These are phyloP conservation scores for Archilochus colubris DNA, from an alignment of 2,113 vertebrate species.

Conservation along the genomic window DNA sequence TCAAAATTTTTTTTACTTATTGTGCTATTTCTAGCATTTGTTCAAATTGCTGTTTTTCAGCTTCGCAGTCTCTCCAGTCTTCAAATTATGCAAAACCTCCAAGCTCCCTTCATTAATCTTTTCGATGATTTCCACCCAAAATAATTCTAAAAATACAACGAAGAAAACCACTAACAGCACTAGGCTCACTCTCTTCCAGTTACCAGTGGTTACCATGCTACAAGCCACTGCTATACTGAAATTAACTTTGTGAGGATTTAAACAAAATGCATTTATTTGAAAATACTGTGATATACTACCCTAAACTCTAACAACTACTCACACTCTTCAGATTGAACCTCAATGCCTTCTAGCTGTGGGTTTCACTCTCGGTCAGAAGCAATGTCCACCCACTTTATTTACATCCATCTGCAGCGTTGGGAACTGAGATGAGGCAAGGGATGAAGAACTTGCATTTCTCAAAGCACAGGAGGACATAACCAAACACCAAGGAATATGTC, in stretches of 20 bases:
- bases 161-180: conserved; percentile 60
- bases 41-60: conserved; percentile 65
- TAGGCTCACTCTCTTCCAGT: conserved; percentile 48
- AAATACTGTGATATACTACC: conserved; percentile 3
- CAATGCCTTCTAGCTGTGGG: background rate
- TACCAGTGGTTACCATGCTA: conserved; percentile 13
- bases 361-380: background rate
- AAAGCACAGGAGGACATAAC: background rate
- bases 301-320: background rate
- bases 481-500: background rate
- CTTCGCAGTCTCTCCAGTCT: conserved; percentile 49
- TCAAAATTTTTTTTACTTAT: conserved; percentile 5
- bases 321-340: background rate
- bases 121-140: conserved; percentile 44
- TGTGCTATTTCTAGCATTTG: conserved; percentile 19
- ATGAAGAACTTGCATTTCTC: background rate
- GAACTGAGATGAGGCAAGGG: background rate
- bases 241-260: conserved; percentile 4
- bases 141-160: conserved; percentile 67
- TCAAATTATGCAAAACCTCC: conserved; percentile 35
- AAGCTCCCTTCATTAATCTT: conserved; percentile 43
- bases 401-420: fast-evolving
- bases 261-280: conserved; percentile 15
- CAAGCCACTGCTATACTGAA: conserved; percentile 13
- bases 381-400: background rate